phyloP scores from a whole-genome alignment of 2,797 vertebrate genomes.

The Ceyx erithaca region DNA sequence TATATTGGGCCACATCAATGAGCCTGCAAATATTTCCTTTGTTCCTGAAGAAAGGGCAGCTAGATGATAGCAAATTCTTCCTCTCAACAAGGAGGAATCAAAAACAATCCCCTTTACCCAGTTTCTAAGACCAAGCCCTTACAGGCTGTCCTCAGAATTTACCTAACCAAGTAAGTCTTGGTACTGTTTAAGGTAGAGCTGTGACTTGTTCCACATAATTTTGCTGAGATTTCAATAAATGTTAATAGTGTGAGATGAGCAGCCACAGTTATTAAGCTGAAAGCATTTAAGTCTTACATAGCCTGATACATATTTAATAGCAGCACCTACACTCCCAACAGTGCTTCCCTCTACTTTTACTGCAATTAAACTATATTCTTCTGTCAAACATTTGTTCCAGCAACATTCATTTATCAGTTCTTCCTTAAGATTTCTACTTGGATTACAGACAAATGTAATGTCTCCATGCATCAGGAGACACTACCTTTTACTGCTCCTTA shows the following conservation, averaged over 20 bases:
- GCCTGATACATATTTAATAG: background rate
- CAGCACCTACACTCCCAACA: background rate
- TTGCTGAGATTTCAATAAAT: background rate
- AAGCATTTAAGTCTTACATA: background rate
- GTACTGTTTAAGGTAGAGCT: background rate
- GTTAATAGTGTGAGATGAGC: background rate
- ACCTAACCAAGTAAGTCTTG: background rate
- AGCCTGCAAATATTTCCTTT: background rate
- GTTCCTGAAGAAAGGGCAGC: background rate
- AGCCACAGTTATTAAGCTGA: background rate
- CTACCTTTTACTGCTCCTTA: constrained; percentile 59
- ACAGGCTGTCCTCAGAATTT: background rate
- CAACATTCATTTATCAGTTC: background rate
- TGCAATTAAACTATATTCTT: background rate
- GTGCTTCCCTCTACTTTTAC: background rate
- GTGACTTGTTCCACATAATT: background rate
- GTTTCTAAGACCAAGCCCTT: background rate
- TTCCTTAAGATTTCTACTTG: background rate
- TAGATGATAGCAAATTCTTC: background rate
- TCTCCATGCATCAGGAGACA: accelerated
- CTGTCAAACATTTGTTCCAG: background rate
- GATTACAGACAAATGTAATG: background rate
- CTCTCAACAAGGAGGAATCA: background rate
- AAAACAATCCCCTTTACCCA: background rate
- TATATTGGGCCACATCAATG: background rate